Percentiles rank a stretch among this genome's conserved stretches.
These are phyloP conservation scores for Euplagia quadripunctaria DNA, from an alignment of 2,888 invertebrate genomes.

Conservation along the genomic window DNA sequence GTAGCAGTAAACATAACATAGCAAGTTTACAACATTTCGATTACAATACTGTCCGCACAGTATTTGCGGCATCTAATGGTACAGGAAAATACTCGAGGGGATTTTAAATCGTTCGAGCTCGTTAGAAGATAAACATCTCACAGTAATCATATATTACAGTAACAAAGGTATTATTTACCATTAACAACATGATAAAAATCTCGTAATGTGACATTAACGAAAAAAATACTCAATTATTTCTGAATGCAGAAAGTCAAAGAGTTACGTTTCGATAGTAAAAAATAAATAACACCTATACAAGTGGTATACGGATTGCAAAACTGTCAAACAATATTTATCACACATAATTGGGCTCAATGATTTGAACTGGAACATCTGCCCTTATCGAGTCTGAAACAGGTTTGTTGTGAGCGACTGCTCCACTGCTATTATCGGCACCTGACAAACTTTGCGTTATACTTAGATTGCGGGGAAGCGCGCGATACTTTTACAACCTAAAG, in stretches of 20 bases:
- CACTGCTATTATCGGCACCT: slow-evolving; percentile 43
- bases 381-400: slow-evolving; percentile 30
- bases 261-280: background rate
- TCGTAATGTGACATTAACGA: background rate
- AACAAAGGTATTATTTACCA: background rate
- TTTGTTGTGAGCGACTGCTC: slow-evolving; percentile 32
- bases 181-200: background rate
- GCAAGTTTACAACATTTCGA: background rate
- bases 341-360: slow-evolving; percentile 11
- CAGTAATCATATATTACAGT: background rate
- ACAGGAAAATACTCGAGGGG: background rate
- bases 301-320: background rate
- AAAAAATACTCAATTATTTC: background rate
- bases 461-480: slow-evolving; percentile 22
- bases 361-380: slow-evolving; percentile 26
- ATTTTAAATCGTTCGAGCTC: background rate
- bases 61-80: background rate
- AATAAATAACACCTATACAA: background rate
- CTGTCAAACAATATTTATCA: slow-evolving; percentile 17
- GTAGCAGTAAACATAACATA: background rate
- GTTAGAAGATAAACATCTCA: background rate
- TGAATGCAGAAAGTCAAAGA: background rate
- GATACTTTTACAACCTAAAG: slow-evolving; percentile 2
- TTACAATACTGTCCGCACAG: background rate
- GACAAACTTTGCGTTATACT: slow-evolving; percentile 45